Evolutionary conservation across 92 coral and sea anemone genomes (phyloP).

Genomic region (Actinernus sp.): DNA sequence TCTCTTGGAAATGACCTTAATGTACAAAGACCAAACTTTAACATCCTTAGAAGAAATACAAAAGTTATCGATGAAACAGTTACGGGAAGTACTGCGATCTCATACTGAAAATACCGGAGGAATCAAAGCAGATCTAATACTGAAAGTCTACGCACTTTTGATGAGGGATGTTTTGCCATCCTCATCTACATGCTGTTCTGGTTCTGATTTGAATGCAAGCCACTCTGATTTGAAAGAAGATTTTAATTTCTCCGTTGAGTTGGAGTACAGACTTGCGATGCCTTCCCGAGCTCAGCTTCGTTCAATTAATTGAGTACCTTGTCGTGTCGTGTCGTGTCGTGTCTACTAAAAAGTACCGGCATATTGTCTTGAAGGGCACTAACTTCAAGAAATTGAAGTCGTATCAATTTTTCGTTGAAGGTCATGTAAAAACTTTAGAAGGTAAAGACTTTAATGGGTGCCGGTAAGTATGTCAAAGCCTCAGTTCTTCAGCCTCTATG

Average conservation of each 20-base stretch:
- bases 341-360: conserved; percentile 31
- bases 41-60: too few species aligned
- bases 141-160: conserved; percentile 50
- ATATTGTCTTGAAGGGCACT: conserved; percentile 41
- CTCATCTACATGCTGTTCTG: conserved; percentile 8
- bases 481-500: conserved; percentile 42
- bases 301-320: conserved; percentile 57
- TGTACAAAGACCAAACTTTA: too few species aligned
- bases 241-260: conserved; percentile 46
- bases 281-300: conserved; percentile 40
- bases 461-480: conserved; percentile 46
- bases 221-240: too few species aligned
- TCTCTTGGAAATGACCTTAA: too few species aligned
- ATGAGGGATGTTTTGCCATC: conserved; percentile 27
- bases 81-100: conserved; percentile 21
- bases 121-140: conserved; percentile 53
- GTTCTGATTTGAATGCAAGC: too few species aligned
- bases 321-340: too few species aligned
- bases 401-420: conserved; percentile 61
- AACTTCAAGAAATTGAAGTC: conserved; percentile 51
- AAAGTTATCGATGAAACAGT: too few species aligned
- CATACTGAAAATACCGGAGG: conserved; percentile 51
- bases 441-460: conserved; percentile 32
- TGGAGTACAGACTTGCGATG: conserved; percentile 52
- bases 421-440: conserved; percentile 48